These are phyloP conservation scores for Actinemys pallida DNA, from an alignment of 2,113 vertebrate genomes.

Conservation along the genomic window DNA sequence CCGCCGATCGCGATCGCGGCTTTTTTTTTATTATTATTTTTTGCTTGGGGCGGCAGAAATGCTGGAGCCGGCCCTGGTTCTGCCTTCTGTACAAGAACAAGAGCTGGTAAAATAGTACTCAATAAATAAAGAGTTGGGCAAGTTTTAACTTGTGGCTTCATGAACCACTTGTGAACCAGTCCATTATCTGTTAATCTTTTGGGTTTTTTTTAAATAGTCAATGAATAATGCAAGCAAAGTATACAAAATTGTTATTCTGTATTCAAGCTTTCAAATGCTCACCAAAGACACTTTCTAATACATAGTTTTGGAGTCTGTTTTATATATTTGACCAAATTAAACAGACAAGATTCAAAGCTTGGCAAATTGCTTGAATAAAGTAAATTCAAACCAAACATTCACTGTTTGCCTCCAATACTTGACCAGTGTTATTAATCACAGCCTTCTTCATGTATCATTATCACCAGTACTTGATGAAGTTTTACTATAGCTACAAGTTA, in stretches of 20 bases:
- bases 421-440: not conserved
- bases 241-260: not conserved
- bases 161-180: not conserved
- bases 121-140: not conserved
- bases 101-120: not conserved
- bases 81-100: not conserved
- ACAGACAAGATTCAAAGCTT: not conserved
- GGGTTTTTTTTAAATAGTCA: not conserved
- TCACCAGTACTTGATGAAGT: not conserved
- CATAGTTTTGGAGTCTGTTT: not conserved
- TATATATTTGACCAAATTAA: not conserved
- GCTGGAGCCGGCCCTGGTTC: not conserved
- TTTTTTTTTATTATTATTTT: no score
- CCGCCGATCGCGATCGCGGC: no score
- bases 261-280: not conserved
- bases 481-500: not conserved
- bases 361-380: not conserved
- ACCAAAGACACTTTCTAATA: not conserved
- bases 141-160: not conserved
- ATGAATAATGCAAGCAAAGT: not conserved
- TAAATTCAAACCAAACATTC: not conserved
- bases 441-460: not conserved
- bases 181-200: not conserved
- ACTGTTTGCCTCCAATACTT: not conserved
- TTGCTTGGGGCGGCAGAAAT: no score